Conservation (phyloP, 2,797 vertebrate genomes). For the Valencia hispanica region DNA sequence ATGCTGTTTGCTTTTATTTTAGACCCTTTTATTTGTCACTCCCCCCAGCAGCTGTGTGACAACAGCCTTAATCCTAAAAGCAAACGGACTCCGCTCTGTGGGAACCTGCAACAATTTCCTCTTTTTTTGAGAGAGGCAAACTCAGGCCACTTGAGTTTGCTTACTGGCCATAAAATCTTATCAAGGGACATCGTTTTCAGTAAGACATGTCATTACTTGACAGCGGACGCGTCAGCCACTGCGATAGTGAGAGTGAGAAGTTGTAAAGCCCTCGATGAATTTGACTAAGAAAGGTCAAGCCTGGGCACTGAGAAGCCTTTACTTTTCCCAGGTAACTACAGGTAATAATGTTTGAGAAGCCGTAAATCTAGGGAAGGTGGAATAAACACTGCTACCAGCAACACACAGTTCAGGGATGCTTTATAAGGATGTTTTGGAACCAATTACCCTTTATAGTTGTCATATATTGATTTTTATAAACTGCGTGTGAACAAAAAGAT, state of each 20-base stretch:
- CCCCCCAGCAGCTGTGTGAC: conserved; percentile 73
- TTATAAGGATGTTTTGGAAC: conserved; percentile 32
- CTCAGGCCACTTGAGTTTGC: conserved; percentile 76
- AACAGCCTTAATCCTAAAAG: conserved; percentile 87
- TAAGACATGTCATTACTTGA: conserved; percentile 83
- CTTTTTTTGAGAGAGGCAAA: conserved; percentile 75
- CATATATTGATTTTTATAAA: conserved; percentile 47
- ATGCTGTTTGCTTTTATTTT: conserved; percentile 67
- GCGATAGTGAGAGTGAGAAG: conserved; percentile 81
- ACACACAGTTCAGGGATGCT: conserved; percentile 10
- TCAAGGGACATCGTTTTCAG: conserved; percentile 84
- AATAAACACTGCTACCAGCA: conserved; percentile 60
- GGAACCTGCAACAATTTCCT: conserved; percentile 90
- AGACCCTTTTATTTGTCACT: conserved; percentile 68
- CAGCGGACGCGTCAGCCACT: conserved; percentile 78
- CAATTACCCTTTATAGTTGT: conserved; percentile 39
- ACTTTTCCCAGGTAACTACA: conserved; percentile 83
- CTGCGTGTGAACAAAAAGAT: conserved; percentile 28
- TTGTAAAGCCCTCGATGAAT: conserved; percentile 81
- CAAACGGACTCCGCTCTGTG: conserved; percentile 83
- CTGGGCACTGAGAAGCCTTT: conserved; percentile 62
- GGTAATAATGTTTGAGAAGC: conserved; percentile 70
- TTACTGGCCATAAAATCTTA: conserved; percentile 92
- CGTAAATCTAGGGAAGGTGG: conserved; percentile 52
- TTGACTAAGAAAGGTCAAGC: conserved; percentile 78